Evolutionary conservation across 1,140 invertebrate species (phyloP), one percentile per base, ranked within the genome.

Genomic region (Lasioglossum baleicum): DNA sequence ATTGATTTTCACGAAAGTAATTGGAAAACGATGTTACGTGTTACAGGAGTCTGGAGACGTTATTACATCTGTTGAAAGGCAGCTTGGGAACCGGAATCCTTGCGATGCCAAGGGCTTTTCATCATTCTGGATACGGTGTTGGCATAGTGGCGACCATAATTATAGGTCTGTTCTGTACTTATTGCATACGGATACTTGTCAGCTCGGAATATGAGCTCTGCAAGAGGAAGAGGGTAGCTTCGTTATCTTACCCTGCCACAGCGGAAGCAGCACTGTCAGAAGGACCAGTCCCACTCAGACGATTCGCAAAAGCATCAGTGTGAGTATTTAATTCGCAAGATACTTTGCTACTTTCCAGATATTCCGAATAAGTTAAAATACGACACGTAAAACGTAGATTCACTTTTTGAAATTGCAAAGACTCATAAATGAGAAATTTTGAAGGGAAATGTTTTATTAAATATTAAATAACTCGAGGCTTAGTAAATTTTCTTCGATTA

Each of bases 41-140:
- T 80, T 92, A 15, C 87, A 97, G 96, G 66, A 96, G 58, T 7
- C 5, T 90, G 53, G 96, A 97, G 75, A 97, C 97, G 0, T 93
- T 97, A 81, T 95, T 97, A 64, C 97, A 97, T 89, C 88, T 97
- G 75, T 88, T 97, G 40, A 97, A 97, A 89, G 96, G 96, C 22
- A 97, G 97, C 89, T 94, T 98, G 64, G 97, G 97, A 17, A 98
- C 97, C 0, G 97, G 97, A 13, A 97, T 98, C 73, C 91, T 98
- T 66, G 97, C 97, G 42, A 98, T 98, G 96, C 97, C 97, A 1
- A 94, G 95, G 83, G 97, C 97, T 0, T 96, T 98, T 64, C 92
- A 93, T 60, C 95, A 98, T 89, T 94, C 97, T 20, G 97, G 97
- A 53, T 95, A 97, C 75, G 77, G 94, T 0, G 90, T 95, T 58